These are phyloP conservation scores for Chrosomus eos DNA, from an alignment of 2,797 vertebrate species.

Conservation along the genomic window DNA sequence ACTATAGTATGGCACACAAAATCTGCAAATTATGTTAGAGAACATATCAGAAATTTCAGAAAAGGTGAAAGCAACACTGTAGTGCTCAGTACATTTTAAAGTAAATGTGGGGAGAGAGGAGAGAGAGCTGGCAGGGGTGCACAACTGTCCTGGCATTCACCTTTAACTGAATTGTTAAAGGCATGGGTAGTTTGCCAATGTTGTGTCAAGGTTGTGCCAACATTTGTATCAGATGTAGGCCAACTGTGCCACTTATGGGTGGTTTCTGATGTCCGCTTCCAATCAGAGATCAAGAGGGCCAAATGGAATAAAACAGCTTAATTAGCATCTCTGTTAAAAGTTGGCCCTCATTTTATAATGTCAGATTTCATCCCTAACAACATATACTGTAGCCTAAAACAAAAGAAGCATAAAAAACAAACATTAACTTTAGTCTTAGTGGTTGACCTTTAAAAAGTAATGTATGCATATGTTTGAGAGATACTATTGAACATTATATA, in stretches of 20 bases:
- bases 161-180: slow-evolving; percentile 44
- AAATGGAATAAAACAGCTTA: slow-evolving; percentile 47
- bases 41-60: neutral
- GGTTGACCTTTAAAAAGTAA: neutral
- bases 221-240: slow-evolving; percentile 48
- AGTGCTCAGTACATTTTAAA: slow-evolving; percentile 19
- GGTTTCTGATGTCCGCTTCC: slow-evolving; percentile 42
- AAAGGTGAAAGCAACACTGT: neutral
- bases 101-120: slow-evolving; percentile 5
- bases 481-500: neutral
- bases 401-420: neutral
- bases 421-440: neutral
- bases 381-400: neutral
- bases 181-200: slow-evolving; percentile 48
- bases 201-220: slow-evolving; percentile 48
- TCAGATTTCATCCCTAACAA: slow-evolving; percentile 16
- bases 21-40: neutral
- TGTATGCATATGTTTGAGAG: neutral
- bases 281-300: slow-evolving; percentile 40
- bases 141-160: slow-evolving; percentile 44
- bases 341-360: slow-evolving; percentile 19
- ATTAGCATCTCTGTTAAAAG: slow-evolving; percentile 41
- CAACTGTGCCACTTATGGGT: slow-evolving; percentile 48
- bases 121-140: slow-evolving; percentile 32
- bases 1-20: neutral